phyloP scores from a whole-genome alignment of 2,888 invertebrate species.

The Liopterus haemorrhoidalis region DNA sequence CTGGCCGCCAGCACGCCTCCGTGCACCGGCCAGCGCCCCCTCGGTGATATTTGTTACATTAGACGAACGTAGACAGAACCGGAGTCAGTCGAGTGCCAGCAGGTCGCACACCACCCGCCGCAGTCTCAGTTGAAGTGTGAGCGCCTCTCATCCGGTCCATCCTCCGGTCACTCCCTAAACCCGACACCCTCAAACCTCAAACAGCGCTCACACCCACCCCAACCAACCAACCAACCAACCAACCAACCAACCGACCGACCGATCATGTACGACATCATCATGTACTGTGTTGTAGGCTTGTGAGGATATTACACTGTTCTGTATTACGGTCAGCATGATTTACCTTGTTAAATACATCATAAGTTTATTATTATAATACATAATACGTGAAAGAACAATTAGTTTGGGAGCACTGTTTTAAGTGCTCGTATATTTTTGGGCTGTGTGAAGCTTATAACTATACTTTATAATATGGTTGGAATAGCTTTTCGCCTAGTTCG shows the following conservation, averaged over 20 bases:
- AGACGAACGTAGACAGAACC: too few species aligned
- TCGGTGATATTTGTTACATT: too few species aligned
- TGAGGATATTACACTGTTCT: conserved; percentile 15
- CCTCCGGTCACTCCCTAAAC: conserved; percentile 11
- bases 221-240: too few species aligned
- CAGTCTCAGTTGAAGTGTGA: too few species aligned
- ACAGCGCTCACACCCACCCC: too few species aligned
- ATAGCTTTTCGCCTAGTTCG: conserved; percentile 53
- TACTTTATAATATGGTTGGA: conserved; percentile 46
- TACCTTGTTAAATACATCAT: conserved; percentile 20
- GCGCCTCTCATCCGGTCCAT: conserved; percentile 13
- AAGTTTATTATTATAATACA: conserved; percentile 13
- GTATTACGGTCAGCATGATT: conserved; percentile 15
- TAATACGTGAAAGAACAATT: conserved; percentile 37
- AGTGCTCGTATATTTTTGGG: conserved; percentile 60
- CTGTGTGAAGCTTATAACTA: conserved; percentile 55
- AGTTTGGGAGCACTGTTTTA: conserved; percentile 61
- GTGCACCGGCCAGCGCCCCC: too few species aligned
- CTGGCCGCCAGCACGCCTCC: too few species aligned
- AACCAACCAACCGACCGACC: too few species aligned
- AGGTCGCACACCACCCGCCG: too few species aligned
- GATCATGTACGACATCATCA: too few species aligned
- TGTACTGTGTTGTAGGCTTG: too few species aligned
- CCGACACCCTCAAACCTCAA: background rate
- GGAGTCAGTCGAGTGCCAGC: too few species aligned